Conservation (phyloP, 1,140 invertebrate species). For the Hesperophylax magnus region DNA sequence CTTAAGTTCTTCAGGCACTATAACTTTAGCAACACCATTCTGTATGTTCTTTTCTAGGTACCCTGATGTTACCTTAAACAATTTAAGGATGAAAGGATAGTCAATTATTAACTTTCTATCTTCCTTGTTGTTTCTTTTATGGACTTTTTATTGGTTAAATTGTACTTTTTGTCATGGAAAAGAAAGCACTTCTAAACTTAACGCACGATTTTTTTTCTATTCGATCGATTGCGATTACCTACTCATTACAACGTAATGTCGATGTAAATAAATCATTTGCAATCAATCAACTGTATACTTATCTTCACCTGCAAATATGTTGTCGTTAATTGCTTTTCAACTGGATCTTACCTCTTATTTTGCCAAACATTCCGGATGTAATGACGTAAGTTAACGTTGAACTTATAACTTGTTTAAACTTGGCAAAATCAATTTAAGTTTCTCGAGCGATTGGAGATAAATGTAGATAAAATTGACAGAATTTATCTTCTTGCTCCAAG, state of each 20-base stretch:
- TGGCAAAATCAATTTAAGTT: slow-evolving; percentile 31
- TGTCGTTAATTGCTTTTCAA: no score
- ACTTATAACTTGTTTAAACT: slow-evolving; percentile 28
- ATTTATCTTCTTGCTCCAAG: slow-evolving; percentile 10
- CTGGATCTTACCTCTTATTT: slow-evolving; percentile 3
- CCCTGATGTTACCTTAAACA: not conserved
- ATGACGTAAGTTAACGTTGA: not conserved
- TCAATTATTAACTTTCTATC: no score
- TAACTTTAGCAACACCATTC: not conserved
- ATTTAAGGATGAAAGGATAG: not conserved
- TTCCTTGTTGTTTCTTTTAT: no score
- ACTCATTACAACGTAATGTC: no score
- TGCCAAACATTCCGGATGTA: not conserved
- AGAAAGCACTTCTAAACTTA: no score
- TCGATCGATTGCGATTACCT: no score
- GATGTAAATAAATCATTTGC: no score
- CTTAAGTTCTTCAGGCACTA: not conserved
- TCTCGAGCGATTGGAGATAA: slow-evolving; percentile 16
- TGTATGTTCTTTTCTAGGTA: not conserved
- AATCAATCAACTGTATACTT: no score
- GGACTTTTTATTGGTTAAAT: no score
- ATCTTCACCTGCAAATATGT: no score
- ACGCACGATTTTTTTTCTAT: no score
- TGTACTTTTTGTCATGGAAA: no score
- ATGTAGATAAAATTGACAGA: slow-evolving; percentile 14